Conservation (phyloP, 2,113 vertebrate genomes). For the Pyrgilauda ruficollis region DNA sequence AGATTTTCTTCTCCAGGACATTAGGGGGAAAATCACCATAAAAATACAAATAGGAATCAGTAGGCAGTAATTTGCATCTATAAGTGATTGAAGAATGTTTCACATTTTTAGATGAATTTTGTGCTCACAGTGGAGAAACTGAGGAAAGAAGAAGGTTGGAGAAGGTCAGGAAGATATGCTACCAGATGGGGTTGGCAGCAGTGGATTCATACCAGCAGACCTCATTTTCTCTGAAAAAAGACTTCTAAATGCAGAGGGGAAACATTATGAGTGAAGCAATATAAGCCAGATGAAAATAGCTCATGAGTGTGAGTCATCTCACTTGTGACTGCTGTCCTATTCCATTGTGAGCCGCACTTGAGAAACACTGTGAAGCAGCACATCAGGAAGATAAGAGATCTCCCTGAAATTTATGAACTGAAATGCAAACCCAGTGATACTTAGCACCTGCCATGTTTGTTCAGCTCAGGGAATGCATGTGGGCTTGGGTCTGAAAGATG, state of each 20-base stretch:
- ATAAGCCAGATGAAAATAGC: slow-evolving; percentile 34
- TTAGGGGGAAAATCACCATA: not conserved
- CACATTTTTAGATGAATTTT: not conserved
- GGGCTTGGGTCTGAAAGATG: not conserved
- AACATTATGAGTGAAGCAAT: not conserved
- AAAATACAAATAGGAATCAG: not conserved
- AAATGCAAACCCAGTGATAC: not conserved
- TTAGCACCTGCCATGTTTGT: not conserved
- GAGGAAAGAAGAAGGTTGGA: not conserved
- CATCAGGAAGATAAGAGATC: not conserved
- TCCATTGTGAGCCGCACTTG: not conserved
- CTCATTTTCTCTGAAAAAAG: not conserved
- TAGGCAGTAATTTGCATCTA: not conserved
- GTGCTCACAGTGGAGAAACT: not conserved
- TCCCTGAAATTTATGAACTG: not conserved
- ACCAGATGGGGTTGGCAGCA: not conserved
- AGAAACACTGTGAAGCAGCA: not conserved
- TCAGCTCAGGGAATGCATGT: not conserved
- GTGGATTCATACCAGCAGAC: not conserved
- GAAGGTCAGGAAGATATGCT: not conserved
- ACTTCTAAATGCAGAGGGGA: slow-evolving; percentile 12
- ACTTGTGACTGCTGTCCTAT: slow-evolving; percentile 29
- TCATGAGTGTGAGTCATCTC: slow-evolving; percentile 42
- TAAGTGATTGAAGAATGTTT: not conserved
- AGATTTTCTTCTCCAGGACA: not conserved